phyloP scores from a whole-genome alignment of 2,888 invertebrate species.

The Cabera pusaria region DNA sequence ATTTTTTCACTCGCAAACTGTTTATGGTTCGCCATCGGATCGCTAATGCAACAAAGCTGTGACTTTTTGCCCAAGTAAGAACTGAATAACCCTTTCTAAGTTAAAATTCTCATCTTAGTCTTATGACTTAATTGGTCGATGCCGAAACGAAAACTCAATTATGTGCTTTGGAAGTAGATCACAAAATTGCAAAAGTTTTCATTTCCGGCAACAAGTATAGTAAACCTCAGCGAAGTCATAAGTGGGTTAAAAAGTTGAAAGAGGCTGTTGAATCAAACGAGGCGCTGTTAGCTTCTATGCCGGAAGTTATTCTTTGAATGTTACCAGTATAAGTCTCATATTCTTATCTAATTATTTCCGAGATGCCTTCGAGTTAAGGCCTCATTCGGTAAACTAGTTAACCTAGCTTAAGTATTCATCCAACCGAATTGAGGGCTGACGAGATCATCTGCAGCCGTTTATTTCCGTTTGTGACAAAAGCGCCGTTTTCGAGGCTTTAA shows the following conservation, averaged over 20 bases:
- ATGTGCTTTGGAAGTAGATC: background rate
- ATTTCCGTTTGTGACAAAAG: slow-evolving; percentile 13
- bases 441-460: slow-evolving; percentile 15
- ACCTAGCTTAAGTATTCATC: slow-evolving; percentile 29
- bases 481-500: slow-evolving; percentile 14
- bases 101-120: slow-evolving; percentile 14
- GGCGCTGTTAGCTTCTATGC: slow-evolving; percentile 41
- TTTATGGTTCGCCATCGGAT: slow-evolving; percentile 98
- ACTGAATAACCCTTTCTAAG: slow-evolving; percentile 37
- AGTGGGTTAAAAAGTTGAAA: slow-evolving; percentile 41
- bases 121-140: background rate
- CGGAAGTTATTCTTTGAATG: slow-evolving; percentile 30
- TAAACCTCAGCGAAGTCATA: slow-evolving; percentile 78
- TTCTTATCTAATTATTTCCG: slow-evolving; percentile 30
- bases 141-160: slow-evolving; percentile 37
- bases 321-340: slow-evolving; percentile 24
- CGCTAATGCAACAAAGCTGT: slow-evolving; percentile 97
- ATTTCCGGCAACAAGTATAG: slow-evolving; percentile 51
- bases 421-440: slow-evolving; percentile 22
- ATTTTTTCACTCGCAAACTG: slow-evolving; percentile 96
- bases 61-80: slow-evolving; percentile 97
- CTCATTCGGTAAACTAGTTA: slow-evolving; percentile 29
- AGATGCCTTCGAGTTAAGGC: slow-evolving; percentile 23
- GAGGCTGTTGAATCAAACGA: slow-evolving; percentile 44
- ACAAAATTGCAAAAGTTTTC: slow-evolving; percentile 32